Percentiles rank a stretch among this genome's conserved stretches.
Conservation (phyloP, 2,888 invertebrate genomes). For the Apomyelois bistriatella region DNA sequence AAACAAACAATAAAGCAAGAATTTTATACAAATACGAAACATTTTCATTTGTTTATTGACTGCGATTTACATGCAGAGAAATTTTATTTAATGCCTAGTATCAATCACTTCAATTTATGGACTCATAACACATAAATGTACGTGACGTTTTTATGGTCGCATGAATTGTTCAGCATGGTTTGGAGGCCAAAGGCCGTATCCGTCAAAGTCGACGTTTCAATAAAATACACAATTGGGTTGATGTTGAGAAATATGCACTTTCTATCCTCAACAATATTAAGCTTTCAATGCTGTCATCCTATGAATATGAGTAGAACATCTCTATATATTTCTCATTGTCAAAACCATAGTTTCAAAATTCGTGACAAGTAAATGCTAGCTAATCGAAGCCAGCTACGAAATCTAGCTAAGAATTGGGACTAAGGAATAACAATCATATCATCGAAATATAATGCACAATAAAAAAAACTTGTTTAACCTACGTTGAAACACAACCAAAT, state of each 20-base stretch:
- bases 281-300: not conserved
- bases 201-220: constrained; percentile 9
- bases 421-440: too few relatives aligned
- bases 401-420: too few relatives aligned
- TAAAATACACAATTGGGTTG: constrained; percentile 6
- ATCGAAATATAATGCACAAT: too few relatives aligned
- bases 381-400: too few relatives aligned
- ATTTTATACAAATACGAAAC: not conserved
- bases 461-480: too few relatives aligned
- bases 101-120: constrained; percentile 39
- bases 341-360: too few relatives aligned
- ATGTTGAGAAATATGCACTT: not conserved
- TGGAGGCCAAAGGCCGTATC: constrained; percentile 11
- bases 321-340: too few relatives aligned
- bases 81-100: constrained; percentile 38
- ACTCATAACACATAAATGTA: constrained; percentile 35
- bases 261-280: not conserved
- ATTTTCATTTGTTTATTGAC: constrained; percentile 31
- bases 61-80: constrained; percentile 27
- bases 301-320: not conserved
- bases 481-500: too few relatives aligned
- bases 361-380: too few relatives aligned
- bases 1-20: too few relatives aligned
- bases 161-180: constrained; percentile 10
- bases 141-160: constrained; percentile 41